These are phyloP conservation scores for Tenodera sinensis DNA, from an alignment of 2,888 invertebrate species.

Conservation along the genomic window DNA sequence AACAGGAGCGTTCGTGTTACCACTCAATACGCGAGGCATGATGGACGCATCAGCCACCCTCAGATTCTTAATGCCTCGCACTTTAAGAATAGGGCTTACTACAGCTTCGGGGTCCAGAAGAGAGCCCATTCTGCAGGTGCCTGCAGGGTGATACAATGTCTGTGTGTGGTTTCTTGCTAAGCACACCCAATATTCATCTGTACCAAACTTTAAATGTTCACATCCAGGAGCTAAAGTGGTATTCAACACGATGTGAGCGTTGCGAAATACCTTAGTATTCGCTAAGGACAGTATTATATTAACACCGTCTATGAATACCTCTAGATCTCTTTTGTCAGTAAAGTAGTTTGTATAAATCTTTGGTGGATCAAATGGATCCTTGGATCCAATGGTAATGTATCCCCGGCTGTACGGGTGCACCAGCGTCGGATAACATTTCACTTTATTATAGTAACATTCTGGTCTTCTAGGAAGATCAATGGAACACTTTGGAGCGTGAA, in stretches of 20 bases:
- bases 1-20: slow-evolving; percentile 65
- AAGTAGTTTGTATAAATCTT: slow-evolving; percentile 87
- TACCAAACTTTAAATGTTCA: slow-evolving; percentile 29
- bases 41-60: slow-evolving; percentile 68
- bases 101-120: slow-evolving; percentile 49
- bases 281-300: not conserved
- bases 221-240: slow-evolving; percentile 26
- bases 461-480: not conserved
- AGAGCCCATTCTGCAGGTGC: slow-evolving; percentile 70
- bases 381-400: slow-evolving; percentile 39
- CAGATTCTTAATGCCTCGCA: slow-evolving; percentile 61
- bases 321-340: slow-evolving; percentile 65
- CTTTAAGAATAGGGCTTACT: slow-evolving; percentile 63
- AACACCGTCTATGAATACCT: slow-evolving; percentile 57
- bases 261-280: not conserved
- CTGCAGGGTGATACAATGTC: slow-evolving; percentile 75
- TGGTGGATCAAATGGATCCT: slow-evolving; percentile 69
- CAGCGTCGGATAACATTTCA: not conserved
- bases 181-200: slow-evolving; percentile 38
- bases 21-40: slow-evolving; percentile 60
- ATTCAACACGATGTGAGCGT: not conserved
- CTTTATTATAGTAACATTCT: not conserved
- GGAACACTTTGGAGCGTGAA: not conserved
- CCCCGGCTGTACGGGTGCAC: not conserved
- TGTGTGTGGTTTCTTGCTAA: not conserved